A percentile compares a stretch with the other conserved stretches of the same genome.
Conservation (phyloP, 2,113 vertebrate species). For the Lethenteron camtschaticum region DNA sequence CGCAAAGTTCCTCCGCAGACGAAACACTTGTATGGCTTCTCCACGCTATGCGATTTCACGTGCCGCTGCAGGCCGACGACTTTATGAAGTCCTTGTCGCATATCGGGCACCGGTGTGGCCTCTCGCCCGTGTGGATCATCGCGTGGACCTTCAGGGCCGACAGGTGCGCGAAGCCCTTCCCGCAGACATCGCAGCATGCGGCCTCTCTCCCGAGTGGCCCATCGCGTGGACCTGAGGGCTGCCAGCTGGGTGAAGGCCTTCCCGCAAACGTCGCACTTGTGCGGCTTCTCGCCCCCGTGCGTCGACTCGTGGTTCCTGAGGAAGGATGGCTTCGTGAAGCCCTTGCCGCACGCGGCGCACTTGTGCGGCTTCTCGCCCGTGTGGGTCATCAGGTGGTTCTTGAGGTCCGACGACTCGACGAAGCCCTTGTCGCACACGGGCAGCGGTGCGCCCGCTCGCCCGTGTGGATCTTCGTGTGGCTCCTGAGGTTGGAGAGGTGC, state of each 20-base stretch:
- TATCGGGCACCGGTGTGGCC: neutral
- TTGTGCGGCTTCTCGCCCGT: constrained; percentile 2
- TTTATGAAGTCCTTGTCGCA: neutral
- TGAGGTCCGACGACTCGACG: neutral
- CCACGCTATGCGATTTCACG: constrained; percentile 61
- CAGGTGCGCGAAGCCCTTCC: neutral
- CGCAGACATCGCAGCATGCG: neutral
- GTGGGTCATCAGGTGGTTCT: neutral
- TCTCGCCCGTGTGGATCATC: constrained; percentile 3
- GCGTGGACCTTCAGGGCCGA: neutral
- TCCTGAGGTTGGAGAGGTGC: neutral
- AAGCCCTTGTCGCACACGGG: constrained; percentile 1
- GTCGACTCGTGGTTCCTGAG: constrained; percentile 24
- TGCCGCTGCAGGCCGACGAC: neutral
- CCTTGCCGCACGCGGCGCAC: constrained; percentile 1
- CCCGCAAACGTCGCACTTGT: neutral
- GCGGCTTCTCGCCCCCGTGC: constrained; percentile 14
- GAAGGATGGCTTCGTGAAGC: neutral
- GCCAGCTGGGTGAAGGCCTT: constrained; percentile 1
- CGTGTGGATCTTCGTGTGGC: neutral
- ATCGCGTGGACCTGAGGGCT: neutral
- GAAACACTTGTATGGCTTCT: constrained; percentile 97
- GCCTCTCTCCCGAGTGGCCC: neutral
- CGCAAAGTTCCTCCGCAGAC: constrained; percentile 89
- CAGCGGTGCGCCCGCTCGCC: neutral